Percentiles rank a stretch among this genome's conserved stretches.
phyloP scores from a whole-genome alignment of 2,888 invertebrate species.

The Leptothorax acervorum region DNA sequence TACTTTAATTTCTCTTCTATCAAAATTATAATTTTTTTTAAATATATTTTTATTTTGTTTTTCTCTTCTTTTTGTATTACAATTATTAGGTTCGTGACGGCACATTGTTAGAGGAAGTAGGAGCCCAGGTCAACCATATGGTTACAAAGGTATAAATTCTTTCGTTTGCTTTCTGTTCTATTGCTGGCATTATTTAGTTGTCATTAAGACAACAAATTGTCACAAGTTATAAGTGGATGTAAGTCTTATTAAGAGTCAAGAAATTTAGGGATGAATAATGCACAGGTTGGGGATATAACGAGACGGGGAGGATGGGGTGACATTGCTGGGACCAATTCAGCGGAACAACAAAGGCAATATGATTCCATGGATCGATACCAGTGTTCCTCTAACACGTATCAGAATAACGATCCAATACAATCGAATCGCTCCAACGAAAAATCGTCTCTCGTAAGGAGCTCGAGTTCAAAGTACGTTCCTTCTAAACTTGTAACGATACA shows the following conservation, averaged over 20 bases:
- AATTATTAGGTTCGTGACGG: conserved; percentile 90
- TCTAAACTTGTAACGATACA: neutral
- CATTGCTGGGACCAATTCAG: conserved; percentile 87
- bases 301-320: conserved; percentile 90
- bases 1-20: neutral
- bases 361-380: conserved; percentile 81
- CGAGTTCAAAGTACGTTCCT: conserved; percentile 77
- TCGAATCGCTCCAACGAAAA: conserved; percentile 80
- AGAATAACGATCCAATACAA: conserved; percentile 75
- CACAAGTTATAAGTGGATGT: neutral
- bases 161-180: conserved; percentile 9
- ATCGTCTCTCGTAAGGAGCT: conserved; percentile 80
- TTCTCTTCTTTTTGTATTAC: conserved; percentile 63
- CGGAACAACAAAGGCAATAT: conserved; percentile 83
- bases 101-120: conserved; percentile 89
- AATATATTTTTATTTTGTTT: conserved; percentile 61
- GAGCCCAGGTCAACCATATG: conserved; percentile 88
- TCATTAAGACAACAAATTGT: neutral
- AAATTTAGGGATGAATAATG: conserved; percentile 1
- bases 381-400: conserved; percentile 79
- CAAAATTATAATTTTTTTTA: conserved; percentile 47
- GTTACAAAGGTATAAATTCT: conserved; percentile 88
- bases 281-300: conserved; percentile 88
- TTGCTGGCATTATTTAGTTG: neutral
- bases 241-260: neutral